Base-by-base conservation (phyloP, 1,140 invertebrate species). In the Maconellicoccus hirsutus region DNA sequence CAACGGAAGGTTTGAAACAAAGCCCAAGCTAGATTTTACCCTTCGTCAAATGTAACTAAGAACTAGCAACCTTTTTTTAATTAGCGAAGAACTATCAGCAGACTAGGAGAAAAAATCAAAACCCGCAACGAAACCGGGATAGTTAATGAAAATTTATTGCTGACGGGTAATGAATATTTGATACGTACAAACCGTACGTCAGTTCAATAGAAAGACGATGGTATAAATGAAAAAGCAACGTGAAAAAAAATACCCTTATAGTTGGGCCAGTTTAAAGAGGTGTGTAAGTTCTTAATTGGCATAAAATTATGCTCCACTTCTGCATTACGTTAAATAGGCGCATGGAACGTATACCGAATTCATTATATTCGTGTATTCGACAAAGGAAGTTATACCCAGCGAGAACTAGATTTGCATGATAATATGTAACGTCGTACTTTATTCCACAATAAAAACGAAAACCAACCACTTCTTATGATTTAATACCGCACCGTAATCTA, bases 301-400 rank as follows among this genome's bases (percentile, higher is more conserved):
- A 66, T 66, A 66, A 66, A 66, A 66, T 66, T 66, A 66, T 66
- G 61, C 61, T 66, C 61, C 25, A 66, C 25, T 66, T 66, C 61
- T 66, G 25, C 22, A 66, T 23, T 66, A 66, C 61, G 4, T 25
- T 6, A 19, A 61, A 26, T 25, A 25, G 1, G 25, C 61, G 6
- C 16, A 59, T 59, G n/a, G 52, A 4, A 66, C 16, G n/a, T 61
- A 66, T 14, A 66, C 21, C 21, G 25, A 25, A 66, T 66, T 8
- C 61, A 66, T 66, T 66, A 61, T 61, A 16, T 61, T 61, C 59
- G n/a, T 22, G n/a, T 61, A 66, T 66, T 25, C 61, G 42, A 52
- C 61, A 66, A 66, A 66, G 25, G 61, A 26, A 66, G 25, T 25
- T 66, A 66, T 66, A 66, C 61, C 21, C 25, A 66, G 61, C 25